Evolutionary conservation across 2,797 vertebrate genomes (phyloP).

Genomic region (Vespertilio murinus): DNA sequence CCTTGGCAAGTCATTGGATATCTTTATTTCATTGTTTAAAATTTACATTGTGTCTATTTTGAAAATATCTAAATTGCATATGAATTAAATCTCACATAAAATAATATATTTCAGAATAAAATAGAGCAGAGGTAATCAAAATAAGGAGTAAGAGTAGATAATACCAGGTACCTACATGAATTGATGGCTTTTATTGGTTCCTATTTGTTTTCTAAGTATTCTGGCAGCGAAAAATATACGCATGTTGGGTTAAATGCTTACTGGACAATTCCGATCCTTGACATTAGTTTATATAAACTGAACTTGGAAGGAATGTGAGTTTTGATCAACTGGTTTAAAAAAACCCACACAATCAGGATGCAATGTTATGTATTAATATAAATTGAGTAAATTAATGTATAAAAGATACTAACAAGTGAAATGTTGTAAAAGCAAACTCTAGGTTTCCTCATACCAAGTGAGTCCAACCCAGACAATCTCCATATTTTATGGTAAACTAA

Average conservation of each 20-base stretch:
- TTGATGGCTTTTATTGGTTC: not conserved
- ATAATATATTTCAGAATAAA: not conserved
- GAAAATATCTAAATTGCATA: not conserved
- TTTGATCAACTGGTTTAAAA: not conserved
- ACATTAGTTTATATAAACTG: conserved; percentile 33
- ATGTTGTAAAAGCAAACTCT: not conserved
- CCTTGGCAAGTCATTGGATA: not conserved
- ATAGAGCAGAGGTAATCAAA: not conserved
- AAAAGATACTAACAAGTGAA: not conserved
- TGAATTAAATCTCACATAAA: conserved; percentile 6
- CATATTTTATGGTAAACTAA: not conserved
- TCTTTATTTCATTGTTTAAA: not conserved
- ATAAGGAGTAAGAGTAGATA: not conserved
- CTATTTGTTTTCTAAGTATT: not conserved
- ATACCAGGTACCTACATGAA: not conserved
- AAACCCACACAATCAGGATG: not conserved
- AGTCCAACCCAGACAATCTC: not conserved
- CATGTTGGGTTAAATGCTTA: not conserved
- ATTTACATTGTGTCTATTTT: not conserved
- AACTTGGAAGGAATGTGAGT: conserved; percentile 19
- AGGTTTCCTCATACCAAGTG: not conserved
- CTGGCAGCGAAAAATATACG: not conserved
- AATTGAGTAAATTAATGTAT: not conserved
- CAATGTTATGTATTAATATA: not conserved
- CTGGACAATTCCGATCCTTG: not conserved